These are phyloP conservation scores for Empidonax traillii DNA, from an alignment of 2,113 vertebrate species.

Conservation along the genomic window DNA sequence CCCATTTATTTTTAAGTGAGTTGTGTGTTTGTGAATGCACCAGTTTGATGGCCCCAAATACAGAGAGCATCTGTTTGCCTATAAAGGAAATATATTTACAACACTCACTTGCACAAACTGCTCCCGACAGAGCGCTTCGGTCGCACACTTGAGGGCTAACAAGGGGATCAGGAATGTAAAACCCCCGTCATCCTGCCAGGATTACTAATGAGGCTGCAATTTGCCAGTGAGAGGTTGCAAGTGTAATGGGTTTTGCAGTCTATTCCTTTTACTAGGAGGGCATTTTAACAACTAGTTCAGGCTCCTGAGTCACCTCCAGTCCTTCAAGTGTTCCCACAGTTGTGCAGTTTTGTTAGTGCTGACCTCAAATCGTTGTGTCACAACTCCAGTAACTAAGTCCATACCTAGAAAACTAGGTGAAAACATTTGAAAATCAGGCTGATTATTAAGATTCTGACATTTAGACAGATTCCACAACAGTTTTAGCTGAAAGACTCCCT, in stretches of 20 bases:
- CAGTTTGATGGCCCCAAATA: slow-evolving; percentile 14
- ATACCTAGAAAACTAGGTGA: background rate
- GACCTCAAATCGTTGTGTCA: background rate
- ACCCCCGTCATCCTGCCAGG: background rate
- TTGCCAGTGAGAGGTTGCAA: background rate
- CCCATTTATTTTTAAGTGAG: slow-evolving; percentile 38
- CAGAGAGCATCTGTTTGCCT: slow-evolving; percentile 48
- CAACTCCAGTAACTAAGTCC: background rate
- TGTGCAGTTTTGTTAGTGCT: background rate
- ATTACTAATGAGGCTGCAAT: slow-evolving; percentile 31
- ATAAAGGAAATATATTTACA: slow-evolving; percentile 50
- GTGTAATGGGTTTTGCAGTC: background rate
- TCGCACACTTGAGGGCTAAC: slow-evolving; percentile 23
- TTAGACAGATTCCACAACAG: background rate
- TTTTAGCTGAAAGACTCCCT: background rate
- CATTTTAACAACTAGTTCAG: background rate
- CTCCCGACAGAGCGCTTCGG: slow-evolving; percentile 5
- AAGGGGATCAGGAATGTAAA: slow-evolving; percentile 26
- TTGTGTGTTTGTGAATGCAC: background rate
- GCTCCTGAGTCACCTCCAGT: background rate
- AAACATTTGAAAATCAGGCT: background rate
- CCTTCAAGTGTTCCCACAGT: background rate
- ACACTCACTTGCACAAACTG: slow-evolving; percentile 19
- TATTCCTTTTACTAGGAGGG: background rate
- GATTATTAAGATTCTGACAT: background rate